Percentiles rank a stretch among this genome's conserved stretches.
Conservation (phyloP, 2,888 invertebrate genomes). For the Protodeltote pygarga region DNA sequence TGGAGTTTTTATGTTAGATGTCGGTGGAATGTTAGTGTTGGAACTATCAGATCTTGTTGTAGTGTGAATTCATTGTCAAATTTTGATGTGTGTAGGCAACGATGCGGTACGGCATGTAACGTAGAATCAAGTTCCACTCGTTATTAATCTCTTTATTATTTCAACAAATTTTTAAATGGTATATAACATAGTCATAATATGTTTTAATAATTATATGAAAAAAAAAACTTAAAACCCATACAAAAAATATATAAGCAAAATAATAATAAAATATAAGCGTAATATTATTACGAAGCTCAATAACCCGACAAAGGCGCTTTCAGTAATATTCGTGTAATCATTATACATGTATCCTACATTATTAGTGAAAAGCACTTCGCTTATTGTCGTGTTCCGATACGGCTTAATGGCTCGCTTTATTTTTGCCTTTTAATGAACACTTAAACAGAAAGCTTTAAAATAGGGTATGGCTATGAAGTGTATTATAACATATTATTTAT, state of each 20-base stretch:
- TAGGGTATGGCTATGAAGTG: constrained; percentile 30
- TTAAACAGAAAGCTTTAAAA: constrained; percentile 64
- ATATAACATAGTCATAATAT: too few relatives aligned
- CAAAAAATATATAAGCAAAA: not conserved
- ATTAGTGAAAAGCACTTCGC: constrained; percentile 67
- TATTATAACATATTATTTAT: too few relatives aligned
- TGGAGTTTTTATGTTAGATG: constrained; percentile 26
- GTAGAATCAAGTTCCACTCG: too few relatives aligned
- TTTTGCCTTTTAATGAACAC: constrained; percentile 72
- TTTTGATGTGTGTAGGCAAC: too few relatives aligned
- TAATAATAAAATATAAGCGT: too few relatives aligned
- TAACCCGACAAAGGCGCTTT: constrained; percentile 19
- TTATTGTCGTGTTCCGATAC: constrained; percentile 60
- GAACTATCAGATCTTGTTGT: not conserved
- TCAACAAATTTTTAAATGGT: too few relatives aligned
- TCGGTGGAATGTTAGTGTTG: not conserved
- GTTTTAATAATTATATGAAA: too few relatives aligned
- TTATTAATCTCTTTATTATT: too few relatives aligned
- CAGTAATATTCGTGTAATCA: constrained; percentile 42
- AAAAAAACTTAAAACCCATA: not conserved
- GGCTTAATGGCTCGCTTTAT: constrained; percentile 63
- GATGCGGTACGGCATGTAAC: too few relatives aligned
- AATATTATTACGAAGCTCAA: not conserved
- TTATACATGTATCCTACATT: constrained; percentile 55
- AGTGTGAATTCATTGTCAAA: not conserved